Base-by-base conservation (phyloP, 2,888 invertebrate genomes). In the Mythimna albipuncta region DNA sequence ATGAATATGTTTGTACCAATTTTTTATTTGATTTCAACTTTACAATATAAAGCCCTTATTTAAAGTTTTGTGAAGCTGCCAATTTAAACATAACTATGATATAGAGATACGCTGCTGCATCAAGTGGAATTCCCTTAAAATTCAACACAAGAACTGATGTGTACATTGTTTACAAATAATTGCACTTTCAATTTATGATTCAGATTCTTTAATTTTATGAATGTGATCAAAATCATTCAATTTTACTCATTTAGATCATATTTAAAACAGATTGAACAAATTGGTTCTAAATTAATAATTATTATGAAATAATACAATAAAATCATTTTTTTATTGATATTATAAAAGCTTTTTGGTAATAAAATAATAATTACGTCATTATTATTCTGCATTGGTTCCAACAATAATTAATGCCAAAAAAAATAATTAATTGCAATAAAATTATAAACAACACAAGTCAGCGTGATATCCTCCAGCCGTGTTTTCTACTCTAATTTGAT, bases 81-180 rank as follows among this genome's bases (percentile, higher is more conserved):
- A 72, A 79, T 75, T 47, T 63, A 61, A 80, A 83, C 64, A 66
- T 67, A 74, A 78, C 69, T 69, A 81, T 68, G 58, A 57, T 50
- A 72, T 38, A 63, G 44, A 63, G 26, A 26, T 26, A 26, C 44
- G 75, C 76, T 72, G 80, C 77, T 78, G 63, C 61, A 69, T 79
- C 50, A 75, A 73, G 90, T 91, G 93, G 93, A 94, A 94, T 93
- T 93, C 93, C 93, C 93, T 89, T 81, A 84, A 89, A 89, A 90
- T 92, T 91, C 88, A 87, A 81, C 64, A 79, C 70, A 71, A 78
- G 69, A 81, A 84, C 78, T 80, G 78, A 78, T 68, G 77, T 68
- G 55, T 75, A 68, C 50, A 69, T 26, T 85, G 85, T 88, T 86
- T 77, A 86, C 73, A 81, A 89, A 89, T 92, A 92, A 93, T 92